These are phyloP conservation scores for Ibycter americanus DNA, from an alignment of 2,797 vertebrate species.

Conservation along the genomic window DNA sequence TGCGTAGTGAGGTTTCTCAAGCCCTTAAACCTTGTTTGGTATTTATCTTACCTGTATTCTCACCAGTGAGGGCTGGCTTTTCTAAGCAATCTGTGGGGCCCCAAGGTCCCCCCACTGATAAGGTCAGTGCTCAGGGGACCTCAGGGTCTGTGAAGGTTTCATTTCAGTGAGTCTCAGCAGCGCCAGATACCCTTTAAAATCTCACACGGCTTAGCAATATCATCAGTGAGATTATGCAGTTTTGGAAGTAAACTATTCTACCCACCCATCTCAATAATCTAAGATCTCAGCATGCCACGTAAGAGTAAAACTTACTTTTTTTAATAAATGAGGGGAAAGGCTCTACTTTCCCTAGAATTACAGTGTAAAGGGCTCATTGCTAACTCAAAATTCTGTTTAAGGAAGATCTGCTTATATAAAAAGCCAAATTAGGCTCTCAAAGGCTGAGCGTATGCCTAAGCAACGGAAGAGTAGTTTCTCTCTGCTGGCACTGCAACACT, in stretches of 20 bases:
- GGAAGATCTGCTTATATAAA: constrained; percentile 57
- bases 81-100: background rate
- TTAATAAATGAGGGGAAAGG: background rate
- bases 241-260: constrained; percentile 10
- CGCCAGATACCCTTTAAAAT: background rate
- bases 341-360: background rate
- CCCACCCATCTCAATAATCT: background rate
- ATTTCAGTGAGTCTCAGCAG: background rate
- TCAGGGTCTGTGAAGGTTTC: background rate
- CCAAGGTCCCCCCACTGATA: background rate
- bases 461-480: constrained; percentile 61
- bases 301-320: background rate
- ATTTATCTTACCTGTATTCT: background rate
- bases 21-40: background rate
- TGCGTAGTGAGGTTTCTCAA: background rate
- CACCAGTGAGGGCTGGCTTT: background rate
- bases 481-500: constrained; percentile 57
- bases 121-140: background rate
- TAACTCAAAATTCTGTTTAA: constrained; percentile 55
- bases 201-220: background rate
- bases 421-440: constrained; percentile 58
- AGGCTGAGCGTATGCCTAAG: constrained; percentile 50
- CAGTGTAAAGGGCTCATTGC: background rate
- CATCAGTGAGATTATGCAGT: background rate
- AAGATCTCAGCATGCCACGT: background rate